A percentile compares a stretch with the other conserved stretches of the same genome.
Conservation (phyloP, 2,113 vertebrate species). For the Alaudala cheleensis region DNA sequence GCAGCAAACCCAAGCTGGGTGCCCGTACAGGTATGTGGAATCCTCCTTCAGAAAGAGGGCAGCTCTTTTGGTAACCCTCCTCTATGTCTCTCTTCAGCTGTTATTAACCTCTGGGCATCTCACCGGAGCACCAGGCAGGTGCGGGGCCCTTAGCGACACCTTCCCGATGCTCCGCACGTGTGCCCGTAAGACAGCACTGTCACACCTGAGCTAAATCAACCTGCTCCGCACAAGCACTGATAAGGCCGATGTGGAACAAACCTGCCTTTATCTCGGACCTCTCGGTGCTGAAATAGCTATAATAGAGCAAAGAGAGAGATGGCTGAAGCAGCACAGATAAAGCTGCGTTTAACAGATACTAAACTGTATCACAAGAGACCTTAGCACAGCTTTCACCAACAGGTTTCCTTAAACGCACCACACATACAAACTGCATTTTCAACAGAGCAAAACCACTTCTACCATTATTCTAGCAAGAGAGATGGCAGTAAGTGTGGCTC, state of each 20-base stretch:
- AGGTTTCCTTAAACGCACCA: too few species aligned
- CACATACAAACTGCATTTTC: not conserved
- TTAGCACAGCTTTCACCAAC: not conserved
- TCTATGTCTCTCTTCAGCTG: accelerated
- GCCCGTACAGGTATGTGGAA: not conserved
- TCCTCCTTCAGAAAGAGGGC: not conserved
- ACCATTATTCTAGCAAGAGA: not conserved
- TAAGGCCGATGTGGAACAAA: accelerated
- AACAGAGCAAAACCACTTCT: not conserved
- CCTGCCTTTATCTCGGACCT: not conserved
- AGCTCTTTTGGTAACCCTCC: not conserved
- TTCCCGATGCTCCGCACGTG: not conserved
- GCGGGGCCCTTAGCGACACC: accelerated
- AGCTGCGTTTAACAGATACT: not conserved
- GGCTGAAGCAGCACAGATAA: not conserved
- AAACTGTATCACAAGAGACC: not conserved
- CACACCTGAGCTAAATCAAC: not conserved
- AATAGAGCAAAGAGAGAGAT: not conserved
- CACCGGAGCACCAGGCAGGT: not conserved
- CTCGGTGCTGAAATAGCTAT: accelerated
- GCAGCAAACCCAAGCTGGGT: not conserved
- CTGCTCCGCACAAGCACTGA: not conserved
- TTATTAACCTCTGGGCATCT: too few species aligned
- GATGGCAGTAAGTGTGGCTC: accelerated
- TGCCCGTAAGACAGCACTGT: not conserved